Evolutionary conservation across 2,113 vertebrate species (phyloP).

Genomic region (Larimichthys crocea): DNA sequence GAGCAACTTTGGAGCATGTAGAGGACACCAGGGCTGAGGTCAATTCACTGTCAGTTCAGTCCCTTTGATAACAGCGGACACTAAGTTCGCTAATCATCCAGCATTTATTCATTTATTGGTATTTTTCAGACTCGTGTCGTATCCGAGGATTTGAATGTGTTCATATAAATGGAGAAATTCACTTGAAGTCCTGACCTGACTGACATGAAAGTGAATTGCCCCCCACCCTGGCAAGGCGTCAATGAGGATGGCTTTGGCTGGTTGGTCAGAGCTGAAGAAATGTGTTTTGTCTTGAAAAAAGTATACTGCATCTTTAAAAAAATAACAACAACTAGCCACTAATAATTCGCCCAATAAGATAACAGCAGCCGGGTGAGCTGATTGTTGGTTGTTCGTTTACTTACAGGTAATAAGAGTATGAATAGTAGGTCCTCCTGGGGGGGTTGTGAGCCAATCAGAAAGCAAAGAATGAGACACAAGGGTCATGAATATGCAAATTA

Average conservation of each 20-base stretch:
- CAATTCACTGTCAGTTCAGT: slow-evolving; percentile 77
- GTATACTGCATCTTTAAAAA: slow-evolving; percentile 98
- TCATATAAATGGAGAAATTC: neutral
- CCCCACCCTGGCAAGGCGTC: slow-evolving; percentile 77
- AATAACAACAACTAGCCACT: slow-evolving; percentile 88
- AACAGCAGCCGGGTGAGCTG: slow-evolving; percentile 79
- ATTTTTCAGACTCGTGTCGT: neutral
- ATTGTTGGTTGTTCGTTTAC: slow-evolving; percentile 89
- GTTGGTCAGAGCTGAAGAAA: slow-evolving; percentile 81
- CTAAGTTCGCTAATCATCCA: neutral
- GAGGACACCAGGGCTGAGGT: slow-evolving; percentile 74
- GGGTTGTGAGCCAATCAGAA: slow-evolving; percentile 96
- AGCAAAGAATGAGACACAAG: slow-evolving; percentile 94
- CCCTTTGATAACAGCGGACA: slow-evolving; percentile 32
- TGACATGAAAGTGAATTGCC: slow-evolving; percentile 75
- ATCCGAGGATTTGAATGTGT: neutral
- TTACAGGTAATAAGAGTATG: slow-evolving; percentile 99
- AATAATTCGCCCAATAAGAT: slow-evolving; percentile 75
- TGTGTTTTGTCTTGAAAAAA: slow-evolving; percentile 94
- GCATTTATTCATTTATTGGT: neutral
- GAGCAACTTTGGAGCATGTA: slow-evolving; percentile 84
- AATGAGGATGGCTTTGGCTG: slow-evolving; percentile 83
- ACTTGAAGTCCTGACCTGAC: slow-evolving; percentile 44
- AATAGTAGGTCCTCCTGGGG: slow-evolving; percentile 99
- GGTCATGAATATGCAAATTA: slow-evolving; percentile 97